Conservation (phyloP, 2,888 invertebrate species). For the Drosophila anomalata region DNA sequence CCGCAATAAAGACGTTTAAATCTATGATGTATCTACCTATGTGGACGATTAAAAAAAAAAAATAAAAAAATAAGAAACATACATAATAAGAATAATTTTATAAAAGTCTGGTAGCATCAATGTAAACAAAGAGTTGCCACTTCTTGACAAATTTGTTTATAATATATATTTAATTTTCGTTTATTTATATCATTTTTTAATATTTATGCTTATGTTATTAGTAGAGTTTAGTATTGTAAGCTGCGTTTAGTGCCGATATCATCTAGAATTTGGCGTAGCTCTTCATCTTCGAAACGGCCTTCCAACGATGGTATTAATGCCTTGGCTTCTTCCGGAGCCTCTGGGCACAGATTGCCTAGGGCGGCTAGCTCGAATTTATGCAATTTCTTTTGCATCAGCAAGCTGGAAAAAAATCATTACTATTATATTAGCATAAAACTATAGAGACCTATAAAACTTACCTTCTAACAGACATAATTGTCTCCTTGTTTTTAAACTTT, state of each 20-base stretch:
- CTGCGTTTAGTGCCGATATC: constrained; percentile 99
- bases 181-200: not conserved
- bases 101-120: too few species aligned
- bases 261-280: constrained; percentile 97
- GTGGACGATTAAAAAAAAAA: too few species aligned
- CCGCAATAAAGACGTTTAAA: too few species aligned
- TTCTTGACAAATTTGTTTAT: too few species aligned
- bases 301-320: constrained; percentile 98
- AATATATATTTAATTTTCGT: not conserved
- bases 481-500: constrained; percentile 99
- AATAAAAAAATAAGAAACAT: too few species aligned
- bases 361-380: constrained; percentile 99
- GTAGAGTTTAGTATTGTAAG: constrained; percentile 93
- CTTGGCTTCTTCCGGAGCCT: constrained; percentile 99
- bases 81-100: too few species aligned
- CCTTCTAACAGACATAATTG: constrained; percentile 97
- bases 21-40: too few species aligned
- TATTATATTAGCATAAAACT: too few species aligned
- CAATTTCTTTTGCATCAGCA: constrained; percentile 95
- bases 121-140: too few species aligned
- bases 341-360: constrained; percentile 98
- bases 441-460: constrained; percentile 79
- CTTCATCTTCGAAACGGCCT: constrained; percentile 98
- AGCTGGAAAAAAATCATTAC: constrained; percentile 85
- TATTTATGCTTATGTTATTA: constrained; percentile 5